A percentile compares a stretch with the other conserved stretches of the same genome.
These are phyloP conservation scores for Drosophila pseudotalamancana DNA, from an alignment of 2,888 invertebrate genomes.

Conservation along the genomic window DNA sequence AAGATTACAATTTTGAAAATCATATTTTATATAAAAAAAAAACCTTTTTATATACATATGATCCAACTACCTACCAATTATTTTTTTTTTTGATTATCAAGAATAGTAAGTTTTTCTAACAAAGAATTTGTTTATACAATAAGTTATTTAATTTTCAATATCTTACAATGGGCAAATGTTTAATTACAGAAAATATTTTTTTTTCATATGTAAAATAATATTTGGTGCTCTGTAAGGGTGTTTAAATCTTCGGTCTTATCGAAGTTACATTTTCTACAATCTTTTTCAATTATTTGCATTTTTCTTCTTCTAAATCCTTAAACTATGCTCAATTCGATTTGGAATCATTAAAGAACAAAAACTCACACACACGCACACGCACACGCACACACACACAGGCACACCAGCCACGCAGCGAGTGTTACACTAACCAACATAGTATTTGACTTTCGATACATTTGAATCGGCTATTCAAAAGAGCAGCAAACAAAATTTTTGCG, in stretches of 20 bases:
- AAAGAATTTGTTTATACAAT: no score
- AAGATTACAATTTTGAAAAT: no score
- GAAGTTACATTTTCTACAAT: neutral
- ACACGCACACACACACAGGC: neutral
- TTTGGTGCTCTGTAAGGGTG: neutral
- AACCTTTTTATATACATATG: no score
- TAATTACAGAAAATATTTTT: no score
- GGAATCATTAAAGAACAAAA: neutral
- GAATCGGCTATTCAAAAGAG: neutral
- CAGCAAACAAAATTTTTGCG: slow-evolving; percentile 21
- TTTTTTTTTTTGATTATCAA: no score
- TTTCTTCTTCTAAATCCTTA: neutral
- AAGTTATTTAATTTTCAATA: no score
- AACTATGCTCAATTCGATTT: neutral
- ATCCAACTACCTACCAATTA: no score
- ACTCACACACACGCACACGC: neutral
- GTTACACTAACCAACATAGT: slow-evolving; percentile 12
- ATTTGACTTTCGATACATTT: neutral
- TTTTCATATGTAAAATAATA: no score
- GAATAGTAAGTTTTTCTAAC: no score
- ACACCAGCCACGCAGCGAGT: neutral
- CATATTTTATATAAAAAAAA: no score
- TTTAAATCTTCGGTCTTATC: neutral
- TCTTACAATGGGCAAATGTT: no score
- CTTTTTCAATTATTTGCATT: neutral